A percentile compares a stretch with the other conserved stretches of the same genome.
These are phyloP conservation scores for Paralinhomoeus sp. DNA, from an alignment of 2,888 invertebrate species.

Conservation along the genomic window DNA sequence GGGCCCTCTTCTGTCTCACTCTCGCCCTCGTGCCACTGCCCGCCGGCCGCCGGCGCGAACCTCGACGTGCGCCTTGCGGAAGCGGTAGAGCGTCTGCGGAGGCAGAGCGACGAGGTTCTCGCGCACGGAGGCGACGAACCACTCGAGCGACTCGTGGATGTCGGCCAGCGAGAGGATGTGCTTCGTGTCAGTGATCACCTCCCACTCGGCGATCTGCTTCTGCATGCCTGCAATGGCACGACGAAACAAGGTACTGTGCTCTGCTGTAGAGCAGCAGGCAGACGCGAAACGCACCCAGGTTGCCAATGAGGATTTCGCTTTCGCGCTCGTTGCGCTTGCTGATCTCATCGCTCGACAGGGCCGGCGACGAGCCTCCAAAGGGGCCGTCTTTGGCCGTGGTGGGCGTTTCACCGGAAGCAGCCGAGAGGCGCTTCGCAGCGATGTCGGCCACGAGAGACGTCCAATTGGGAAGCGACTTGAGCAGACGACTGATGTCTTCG, in stretches of 20 bases:
- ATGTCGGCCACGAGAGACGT: conserved; percentile 11
- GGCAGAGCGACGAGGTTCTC: conserved; percentile 8
- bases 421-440: neutral
- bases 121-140: conserved; percentile 11
- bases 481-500: conserved; percentile 72
- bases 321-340: conserved; percentile 57
- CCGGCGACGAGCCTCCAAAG: no score
- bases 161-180: conserved; percentile 62
- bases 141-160: conserved; percentile 64
- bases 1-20: no score
- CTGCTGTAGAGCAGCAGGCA: no score
- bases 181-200: conserved; percentile 55
- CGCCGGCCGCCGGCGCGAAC: no score
- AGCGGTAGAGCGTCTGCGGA: neutral
- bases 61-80: neutral
- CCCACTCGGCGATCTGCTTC: conserved; percentile 35
- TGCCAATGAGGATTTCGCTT: conserved; percentile 72
- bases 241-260: neutral
- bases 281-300: conserved; percentile 59
- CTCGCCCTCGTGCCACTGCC: no score
- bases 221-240: conserved; percentile 11
- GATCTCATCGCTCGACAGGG: conserved; percentile 35
- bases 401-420: neutral
- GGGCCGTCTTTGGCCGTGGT: no score
- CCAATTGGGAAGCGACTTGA: conserved; percentile 57